These are phyloP conservation scores for Clusia tigrina DNA, from an alignment of 2,888 invertebrate genomes.

Conservation along the genomic window DNA sequence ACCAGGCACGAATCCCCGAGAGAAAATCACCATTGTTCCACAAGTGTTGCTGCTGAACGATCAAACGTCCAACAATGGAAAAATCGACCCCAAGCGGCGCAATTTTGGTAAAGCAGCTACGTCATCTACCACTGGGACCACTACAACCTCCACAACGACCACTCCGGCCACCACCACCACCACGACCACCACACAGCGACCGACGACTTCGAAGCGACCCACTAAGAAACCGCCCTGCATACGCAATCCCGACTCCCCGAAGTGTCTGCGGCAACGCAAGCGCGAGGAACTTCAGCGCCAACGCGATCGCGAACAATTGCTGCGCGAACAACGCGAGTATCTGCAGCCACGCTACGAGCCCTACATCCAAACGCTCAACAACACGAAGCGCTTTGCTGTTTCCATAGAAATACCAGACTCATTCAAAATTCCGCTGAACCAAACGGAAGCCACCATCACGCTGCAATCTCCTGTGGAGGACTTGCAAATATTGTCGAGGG, in stretches of 20 bases:
- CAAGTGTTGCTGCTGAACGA: slow-evolving; percentile 61
- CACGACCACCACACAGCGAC: slow-evolving; percentile 36
- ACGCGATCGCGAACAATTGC: slow-evolving; percentile 56
- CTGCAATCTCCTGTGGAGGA: slow-evolving; percentile 23
- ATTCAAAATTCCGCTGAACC: slow-evolving; percentile 48
- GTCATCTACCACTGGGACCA: slow-evolving; percentile 34
- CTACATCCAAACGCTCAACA: slow-evolving; percentile 58
- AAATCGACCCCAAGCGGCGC: slow-evolving; percentile 31
- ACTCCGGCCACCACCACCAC: slow-evolving; percentile 36
- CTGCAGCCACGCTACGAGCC: slow-evolving; percentile 55
- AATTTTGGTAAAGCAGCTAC: slow-evolving; percentile 32
- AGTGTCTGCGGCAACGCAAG: slow-evolving; percentile 58
- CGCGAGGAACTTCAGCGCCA: slow-evolving; percentile 59
- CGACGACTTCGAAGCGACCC: slow-evolving; percentile 45
- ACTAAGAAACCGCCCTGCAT: slow-evolving; percentile 58
- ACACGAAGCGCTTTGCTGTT: slow-evolving; percentile 59
- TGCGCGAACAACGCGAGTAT: slow-evolving; percentile 55
- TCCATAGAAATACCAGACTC: slow-evolving; percentile 61
- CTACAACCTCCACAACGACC: slow-evolving; percentile 32
- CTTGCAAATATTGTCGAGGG: slow-evolving; percentile 49
- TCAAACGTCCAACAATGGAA: slow-evolving; percentile 44
- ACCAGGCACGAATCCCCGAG: slow-evolving; percentile 41
- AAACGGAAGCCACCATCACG: slow-evolving; percentile 21
- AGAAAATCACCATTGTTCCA: slow-evolving; percentile 58
- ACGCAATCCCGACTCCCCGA: slow-evolving; percentile 58